Conservation (phyloP, 2,113 vertebrate species). For the Myxocyprinus asiaticus region DNA sequence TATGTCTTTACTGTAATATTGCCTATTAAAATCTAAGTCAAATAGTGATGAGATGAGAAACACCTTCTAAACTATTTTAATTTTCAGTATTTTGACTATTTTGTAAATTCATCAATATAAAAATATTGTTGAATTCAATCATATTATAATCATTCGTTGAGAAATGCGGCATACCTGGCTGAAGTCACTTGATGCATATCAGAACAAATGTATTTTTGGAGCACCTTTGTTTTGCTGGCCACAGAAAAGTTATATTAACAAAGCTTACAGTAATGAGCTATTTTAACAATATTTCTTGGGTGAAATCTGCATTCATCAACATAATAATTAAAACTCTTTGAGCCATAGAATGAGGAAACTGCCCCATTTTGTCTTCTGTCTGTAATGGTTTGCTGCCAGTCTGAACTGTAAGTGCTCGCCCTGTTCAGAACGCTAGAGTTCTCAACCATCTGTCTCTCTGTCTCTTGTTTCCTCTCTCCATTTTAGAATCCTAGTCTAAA, state of each 20-base stretch:
- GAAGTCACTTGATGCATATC: slow-evolving; percentile 5
- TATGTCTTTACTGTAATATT: too few species aligned
- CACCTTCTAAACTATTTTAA: too few species aligned
- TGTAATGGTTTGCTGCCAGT: background rate
- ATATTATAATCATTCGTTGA: too few species aligned
- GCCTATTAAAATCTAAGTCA: too few species aligned
- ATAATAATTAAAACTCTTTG: slow-evolving; percentile 12
- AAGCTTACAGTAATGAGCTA: slow-evolving; percentile 56
- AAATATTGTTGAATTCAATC: too few species aligned
- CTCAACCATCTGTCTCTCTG: slow-evolving; percentile 30
- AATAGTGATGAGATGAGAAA: too few species aligned
- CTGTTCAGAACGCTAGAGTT: slow-evolving; percentile 10
- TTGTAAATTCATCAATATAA: too few species aligned
- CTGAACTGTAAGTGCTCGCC: background rate
- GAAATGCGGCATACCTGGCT: background rate
- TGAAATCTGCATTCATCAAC: slow-evolving; percentile 68
- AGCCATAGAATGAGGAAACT: background rate
- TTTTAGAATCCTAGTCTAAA: slow-evolving; percentile 27
- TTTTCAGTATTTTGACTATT: too few species aligned
- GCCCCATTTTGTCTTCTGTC: slow-evolving; percentile 23
- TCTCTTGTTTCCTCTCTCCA: slow-evolving; percentile 20
- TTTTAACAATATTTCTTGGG: slow-evolving; percentile 68
- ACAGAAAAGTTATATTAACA: slow-evolving; percentile 54
- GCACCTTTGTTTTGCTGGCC: slow-evolving; percentile 52
- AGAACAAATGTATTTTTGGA: slow-evolving; percentile 54